These are phyloP conservation scores for Mobula hypostoma DNA, from an alignment of 2,113 vertebrate genomes.

Conservation along the genomic window DNA sequence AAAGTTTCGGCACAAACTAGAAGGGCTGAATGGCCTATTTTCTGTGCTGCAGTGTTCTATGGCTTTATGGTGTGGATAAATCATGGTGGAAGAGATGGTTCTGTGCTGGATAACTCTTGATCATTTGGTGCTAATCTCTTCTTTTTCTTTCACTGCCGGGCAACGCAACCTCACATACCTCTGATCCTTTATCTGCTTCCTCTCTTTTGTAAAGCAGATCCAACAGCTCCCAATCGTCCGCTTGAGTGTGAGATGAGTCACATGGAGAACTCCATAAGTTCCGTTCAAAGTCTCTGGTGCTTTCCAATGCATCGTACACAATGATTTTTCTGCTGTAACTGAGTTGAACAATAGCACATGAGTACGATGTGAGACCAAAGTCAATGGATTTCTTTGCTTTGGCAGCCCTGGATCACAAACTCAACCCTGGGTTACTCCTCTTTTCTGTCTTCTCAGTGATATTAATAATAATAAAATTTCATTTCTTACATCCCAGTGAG, in stretches of 20 bases:
- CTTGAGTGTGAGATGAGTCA: slow-evolving; percentile 55
- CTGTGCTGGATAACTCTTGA: no score
- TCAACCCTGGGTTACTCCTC: background rate
- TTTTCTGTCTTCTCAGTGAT: background rate
- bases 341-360: background rate
- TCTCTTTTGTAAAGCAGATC: slow-evolving; percentile 74
- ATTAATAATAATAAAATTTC: background rate
- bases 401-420: background rate
- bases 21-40: no score
- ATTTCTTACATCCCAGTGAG: no score
- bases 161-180: slow-evolving; percentile 56
- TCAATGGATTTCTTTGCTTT: background rate
- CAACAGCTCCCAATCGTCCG: slow-evolving; percentile 68
- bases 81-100: no score
- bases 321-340: background rate
- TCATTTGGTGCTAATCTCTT: no score
- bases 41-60: no score
- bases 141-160: background rate
- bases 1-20: no score
- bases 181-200: slow-evolving; percentile 64
- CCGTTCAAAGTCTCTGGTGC: slow-evolving; percentile 55
- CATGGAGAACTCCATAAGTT: slow-evolving; percentile 56
- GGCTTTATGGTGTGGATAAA: no score
- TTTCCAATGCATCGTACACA: background rate
- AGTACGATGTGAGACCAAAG: background rate